Conservation (phyloP, 2,113 vertebrate genomes). For the Hoplias malabaricus region DNA sequence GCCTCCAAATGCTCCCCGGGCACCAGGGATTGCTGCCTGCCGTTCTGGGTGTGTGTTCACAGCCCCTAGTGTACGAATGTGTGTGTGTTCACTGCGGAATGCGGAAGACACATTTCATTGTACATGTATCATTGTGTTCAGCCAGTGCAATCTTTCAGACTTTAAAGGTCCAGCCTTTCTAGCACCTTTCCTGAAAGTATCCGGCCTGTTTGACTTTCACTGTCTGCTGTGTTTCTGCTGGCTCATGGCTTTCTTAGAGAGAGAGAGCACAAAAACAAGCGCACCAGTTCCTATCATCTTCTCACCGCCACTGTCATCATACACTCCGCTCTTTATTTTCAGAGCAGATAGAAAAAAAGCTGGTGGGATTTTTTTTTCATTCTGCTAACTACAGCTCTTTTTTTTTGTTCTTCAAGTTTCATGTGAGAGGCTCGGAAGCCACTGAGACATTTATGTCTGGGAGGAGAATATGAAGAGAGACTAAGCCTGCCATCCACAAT, state of each 20-base stretch:
- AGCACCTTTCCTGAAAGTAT: background rate
- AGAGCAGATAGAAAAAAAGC: background rate
- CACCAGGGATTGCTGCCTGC: too few relatives aligned
- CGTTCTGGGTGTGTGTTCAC: too few relatives aligned
- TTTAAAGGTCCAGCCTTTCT: background rate
- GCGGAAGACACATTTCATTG: too few relatives aligned
- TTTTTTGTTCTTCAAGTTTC: background rate
- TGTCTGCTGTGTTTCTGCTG: constrained; percentile 21
- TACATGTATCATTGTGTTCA: too few relatives aligned
- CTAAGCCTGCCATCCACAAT: constrained; percentile 6
- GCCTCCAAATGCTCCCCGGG: too few relatives aligned
- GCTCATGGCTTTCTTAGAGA: constrained; percentile 12
- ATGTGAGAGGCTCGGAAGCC: background rate
- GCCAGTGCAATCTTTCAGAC: too few relatives aligned
- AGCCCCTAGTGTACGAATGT: too few relatives aligned
- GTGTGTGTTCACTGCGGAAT: too few relatives aligned
- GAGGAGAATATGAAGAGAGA: constrained; percentile 1
- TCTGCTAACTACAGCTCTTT: background rate
- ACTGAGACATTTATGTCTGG: background rate
- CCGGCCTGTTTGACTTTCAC: constrained; percentile 33
- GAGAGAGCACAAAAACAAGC: background rate
- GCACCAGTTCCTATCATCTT: constrained; percentile 6
- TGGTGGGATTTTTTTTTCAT: background rate
- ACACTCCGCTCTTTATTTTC: background rate
- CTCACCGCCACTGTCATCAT: constrained; percentile 17